Evolutionary conservation across 2,113 vertebrate species (phyloP), one percentile per base, ranked within the genome.

Genomic region (Mesitornis unicolor): DNA sequence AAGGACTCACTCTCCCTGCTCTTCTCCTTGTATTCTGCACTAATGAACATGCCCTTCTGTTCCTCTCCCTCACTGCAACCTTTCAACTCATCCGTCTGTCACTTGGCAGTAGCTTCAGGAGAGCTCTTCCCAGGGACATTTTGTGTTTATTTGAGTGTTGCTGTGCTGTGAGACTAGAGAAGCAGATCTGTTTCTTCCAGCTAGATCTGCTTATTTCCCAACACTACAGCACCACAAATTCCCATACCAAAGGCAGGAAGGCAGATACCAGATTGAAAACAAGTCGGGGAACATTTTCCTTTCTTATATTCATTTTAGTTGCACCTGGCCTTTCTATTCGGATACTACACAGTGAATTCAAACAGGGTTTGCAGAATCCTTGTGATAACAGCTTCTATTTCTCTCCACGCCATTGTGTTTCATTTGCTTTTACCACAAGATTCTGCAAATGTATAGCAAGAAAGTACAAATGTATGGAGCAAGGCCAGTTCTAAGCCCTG

Each of bases 41-140:
- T 97, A 90, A 95, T 89, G 89, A 95, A 67, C 1, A 5, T 84
- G 76, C 73, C 89, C 91, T 92, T 96, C 93, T 95, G 90, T 84
- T 94, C 89, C 57, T 90, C 85, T 94, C 82, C 60, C 64, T 92
- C 1, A 0, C 12, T 81, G 73, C 82, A 95, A 91, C 85, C 84
- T 92, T 95, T 95, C 82, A 76, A 83, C 85, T 95, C 84, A 77
- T 73, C 78, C 42, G 68, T 96, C 95, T 96, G 94, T 94, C 92
- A 77, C 95, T 96, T 94, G 96, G 91, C 90, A 88, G 84, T 74
- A 80, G 68, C 77, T 61, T 80, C 1, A 0, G 57, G 43, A 96
- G 42, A 33, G 42, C 67, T 96, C 67, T 91, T 95, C 91, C 78
- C 75, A 80, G 87, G 70, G 82, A 95, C 56, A 38, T 86, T 94